A percentile compares a stretch with the other conserved stretches of the same genome.
phyloP scores from a whole-genome alignment of 2,797 vertebrate genomes.

The Lophius americanus region DNA sequence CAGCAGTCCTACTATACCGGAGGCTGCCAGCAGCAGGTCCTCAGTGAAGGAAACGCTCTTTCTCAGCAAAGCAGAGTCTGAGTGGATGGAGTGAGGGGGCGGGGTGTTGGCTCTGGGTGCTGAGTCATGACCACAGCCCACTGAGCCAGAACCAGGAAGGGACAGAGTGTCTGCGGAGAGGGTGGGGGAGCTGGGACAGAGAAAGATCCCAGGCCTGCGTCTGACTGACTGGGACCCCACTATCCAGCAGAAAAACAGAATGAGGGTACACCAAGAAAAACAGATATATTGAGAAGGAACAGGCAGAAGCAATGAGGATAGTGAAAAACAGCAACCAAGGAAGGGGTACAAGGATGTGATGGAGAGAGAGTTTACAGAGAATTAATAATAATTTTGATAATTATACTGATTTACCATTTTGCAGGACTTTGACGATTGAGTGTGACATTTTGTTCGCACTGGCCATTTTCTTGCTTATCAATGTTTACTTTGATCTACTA shows the following conservation, averaged over 20 bases:
- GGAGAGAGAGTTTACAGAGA: conserved; percentile 23
- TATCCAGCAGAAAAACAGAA: conserved; percentile 76
- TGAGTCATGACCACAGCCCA: conserved; percentile 77
- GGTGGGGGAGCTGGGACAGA: conserved; percentile 92
- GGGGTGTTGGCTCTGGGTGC: conserved; percentile 80
- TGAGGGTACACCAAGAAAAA: conserved; percentile 71
- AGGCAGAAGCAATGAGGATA: conserved; percentile 74
- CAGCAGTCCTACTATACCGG: conserved; percentile 91
- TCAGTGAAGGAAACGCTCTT: conserved; percentile 98
- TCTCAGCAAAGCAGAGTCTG: conserved; percentile 92
- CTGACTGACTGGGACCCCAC: conserved; percentile 79
- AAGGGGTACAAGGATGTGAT: conserved; percentile 10
- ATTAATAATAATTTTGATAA: background rate
- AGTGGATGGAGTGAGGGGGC: conserved; percentile 83
- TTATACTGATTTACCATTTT: background rate
- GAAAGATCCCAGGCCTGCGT: conserved; percentile 87
- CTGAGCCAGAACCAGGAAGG: conserved; percentile 85
- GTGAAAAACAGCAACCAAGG: conserved; percentile 30
- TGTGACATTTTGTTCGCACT: background rate
- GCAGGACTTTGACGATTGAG: background rate
- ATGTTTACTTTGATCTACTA: background rate
- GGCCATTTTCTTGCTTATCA: background rate
- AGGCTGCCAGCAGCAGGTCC: conserved; percentile 94
- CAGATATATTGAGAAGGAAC: conserved; percentile 74
- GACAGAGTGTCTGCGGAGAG: conserved; percentile 87